Conservation (phyloP, 1,140 invertebrate species). For the Cydia amplana region DNA sequence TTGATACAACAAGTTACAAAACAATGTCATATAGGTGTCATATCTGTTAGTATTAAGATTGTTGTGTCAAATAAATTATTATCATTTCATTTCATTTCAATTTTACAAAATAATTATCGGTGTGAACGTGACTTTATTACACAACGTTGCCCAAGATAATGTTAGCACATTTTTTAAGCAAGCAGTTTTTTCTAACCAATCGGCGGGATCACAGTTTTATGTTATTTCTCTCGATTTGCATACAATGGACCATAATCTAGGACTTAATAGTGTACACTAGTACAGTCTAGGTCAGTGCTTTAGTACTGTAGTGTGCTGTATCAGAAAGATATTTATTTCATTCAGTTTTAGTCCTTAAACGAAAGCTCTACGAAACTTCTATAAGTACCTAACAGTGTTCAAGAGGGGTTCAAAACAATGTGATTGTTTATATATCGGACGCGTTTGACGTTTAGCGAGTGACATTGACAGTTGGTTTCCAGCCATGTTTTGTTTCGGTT, state of each 20-base stretch:
- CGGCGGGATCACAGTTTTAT: constrained; percentile 8
- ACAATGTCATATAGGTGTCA: too few species aligned
- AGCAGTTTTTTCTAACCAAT: constrained; percentile 1
- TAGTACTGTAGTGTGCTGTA: neutral
- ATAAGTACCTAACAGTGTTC: constrained; percentile 5
- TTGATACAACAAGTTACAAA: too few species aligned
- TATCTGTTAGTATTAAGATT: too few species aligned
- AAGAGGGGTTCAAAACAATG: neutral
- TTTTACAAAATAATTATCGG: neutral
- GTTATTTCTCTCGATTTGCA: neutral
- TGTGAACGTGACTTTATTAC: constrained; percentile 8
- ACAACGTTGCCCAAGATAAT: constrained; percentile 10
- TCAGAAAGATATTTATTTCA: neutral
- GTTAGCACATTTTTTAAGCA: neutral
- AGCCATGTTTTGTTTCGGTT: constrained; percentile 40
- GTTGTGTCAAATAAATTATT: too few species aligned
- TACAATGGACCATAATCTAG: constrained; percentile 2
- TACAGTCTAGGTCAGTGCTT: neutral
- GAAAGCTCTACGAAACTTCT: neutral
- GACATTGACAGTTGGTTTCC: constrained; percentile 39
- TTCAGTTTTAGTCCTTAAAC: neutral
- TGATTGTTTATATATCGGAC: neutral
- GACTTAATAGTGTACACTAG: constrained; percentile 12
- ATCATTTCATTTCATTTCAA: too few species aligned
- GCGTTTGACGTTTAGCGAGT: constrained; percentile 16